Evolutionary conservation across 2,113 vertebrate genomes (phyloP).

Genomic region (Bombycilla garrulus): DNA sequence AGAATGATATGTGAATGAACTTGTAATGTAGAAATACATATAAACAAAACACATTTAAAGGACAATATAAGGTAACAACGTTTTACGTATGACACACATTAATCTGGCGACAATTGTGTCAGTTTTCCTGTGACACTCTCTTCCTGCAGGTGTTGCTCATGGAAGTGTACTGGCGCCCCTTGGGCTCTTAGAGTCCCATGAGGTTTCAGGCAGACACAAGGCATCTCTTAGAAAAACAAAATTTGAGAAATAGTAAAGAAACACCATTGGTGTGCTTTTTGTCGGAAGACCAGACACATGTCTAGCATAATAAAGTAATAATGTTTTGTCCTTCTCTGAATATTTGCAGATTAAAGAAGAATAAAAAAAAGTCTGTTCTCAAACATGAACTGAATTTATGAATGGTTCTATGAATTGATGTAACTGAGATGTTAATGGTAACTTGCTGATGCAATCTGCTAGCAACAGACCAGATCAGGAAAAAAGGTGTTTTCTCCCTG

Average conservation of each 20-base stretch:
- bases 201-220: not conserved
- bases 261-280: not conserved
- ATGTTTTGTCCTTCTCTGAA: not conserved
- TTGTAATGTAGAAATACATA: not conserved
- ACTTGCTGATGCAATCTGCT: constrained; percentile 27
- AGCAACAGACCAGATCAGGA: not conserved
- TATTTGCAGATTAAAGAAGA: not conserved
- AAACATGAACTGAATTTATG: not conserved
- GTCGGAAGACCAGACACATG: not conserved
- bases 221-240: not conserved
- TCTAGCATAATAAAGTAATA: not conserved
- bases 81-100: not conserved
- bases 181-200: not conserved
- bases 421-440: not conserved
- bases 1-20: not conserved
- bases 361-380: not conserved
- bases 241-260: not conserved
- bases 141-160: constrained; percentile 15
- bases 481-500: not conserved
- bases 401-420: not conserved
- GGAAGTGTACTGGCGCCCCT: not conserved
- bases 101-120: not conserved
- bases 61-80: not conserved
- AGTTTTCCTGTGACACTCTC: not conserved
- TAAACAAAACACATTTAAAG: not conserved